Evolutionary conservation across 2,113 vertebrate genomes (phyloP), one percentile per base, ranked within the genome.

Genomic region (Pelodiscus sinensis): DNA sequence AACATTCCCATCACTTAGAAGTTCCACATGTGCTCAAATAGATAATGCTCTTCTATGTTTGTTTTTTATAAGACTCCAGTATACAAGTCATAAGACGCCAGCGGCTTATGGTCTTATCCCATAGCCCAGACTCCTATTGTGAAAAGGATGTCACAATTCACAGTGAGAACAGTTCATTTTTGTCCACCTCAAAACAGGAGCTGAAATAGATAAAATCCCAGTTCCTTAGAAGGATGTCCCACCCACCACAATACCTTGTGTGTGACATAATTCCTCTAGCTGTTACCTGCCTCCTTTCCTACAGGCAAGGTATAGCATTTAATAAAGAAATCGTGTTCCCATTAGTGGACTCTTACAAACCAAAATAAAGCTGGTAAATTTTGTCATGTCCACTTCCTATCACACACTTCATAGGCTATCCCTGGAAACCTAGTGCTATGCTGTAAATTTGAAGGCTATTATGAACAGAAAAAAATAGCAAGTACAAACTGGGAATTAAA

Each of bases 221-320:
- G 81, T 93, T 96, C 95, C 96, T 88, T 88, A 96, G 96, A 92
- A 96, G 96, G 96, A n/a, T 35, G 4, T 35, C n/a, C 94, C 88
- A 93, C 94, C 93, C 96, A 91, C 77, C 55, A 90, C 65, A 96
- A 90, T 38, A 50, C 60, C 71, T 22, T 2, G 2, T 50, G 16
- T 75, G 57, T 82, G 31, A 81, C 22, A 38, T 29, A 90, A 92
- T 56, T 51, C 79, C 79, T 83, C 38, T 58, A 55, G 44, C 31
- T 65, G 77, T n/a, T 14, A 38, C 85, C 85, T 88, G 78, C 25
- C 58, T 77, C 52, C 68, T 18, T 16, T 92, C 25, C 57, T 1
- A 0, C 84, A 52, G 6, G 1, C 31, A 57, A 15, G 38, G 55
- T 78, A 44, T 79, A 81, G 0, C 50, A 22, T 58, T 81, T 62